These are phyloP conservation scores for Potamilus streckersoni DNA, from an alignment of 1,140 invertebrate genomes.

Conservation along the genomic window DNA sequence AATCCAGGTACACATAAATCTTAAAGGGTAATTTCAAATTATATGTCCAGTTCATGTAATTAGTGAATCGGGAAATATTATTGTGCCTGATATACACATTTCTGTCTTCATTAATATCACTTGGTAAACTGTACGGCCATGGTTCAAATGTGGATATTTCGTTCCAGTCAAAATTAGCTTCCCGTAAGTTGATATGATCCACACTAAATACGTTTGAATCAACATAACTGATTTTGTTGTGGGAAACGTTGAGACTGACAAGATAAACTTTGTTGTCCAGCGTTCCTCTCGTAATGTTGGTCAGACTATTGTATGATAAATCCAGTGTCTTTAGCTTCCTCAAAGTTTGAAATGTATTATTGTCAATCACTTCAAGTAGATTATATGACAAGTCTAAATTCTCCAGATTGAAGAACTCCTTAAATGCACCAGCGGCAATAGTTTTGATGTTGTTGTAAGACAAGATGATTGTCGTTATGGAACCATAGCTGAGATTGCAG, in stretches of 20 bases:
- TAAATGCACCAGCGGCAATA: too few species aligned
- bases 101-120: not conserved
- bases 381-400: too few species aligned
- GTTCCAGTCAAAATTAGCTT: not conserved
- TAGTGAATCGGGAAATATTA: constrained; percentile 35
- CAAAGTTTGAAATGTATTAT: too few species aligned
- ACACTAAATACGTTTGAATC: not conserved
- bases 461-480: too few species aligned
- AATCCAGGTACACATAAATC: not conserved
- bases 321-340: too few species aligned
- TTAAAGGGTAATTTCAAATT: not conserved
- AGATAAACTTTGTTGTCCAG: not conserved
- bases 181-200: not conserved
- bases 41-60: constrained; percentile 39
- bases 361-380: too few species aligned
- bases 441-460: too few species aligned
- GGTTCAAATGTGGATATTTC: not conserved
- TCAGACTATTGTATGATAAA: too few species aligned
- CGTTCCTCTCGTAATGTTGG: not conserved
- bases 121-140: not conserved
- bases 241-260: constrained; percentile 16
- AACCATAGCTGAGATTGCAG: too few species aligned
- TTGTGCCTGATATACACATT: constrained; percentile 3
- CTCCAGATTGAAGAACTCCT: too few species aligned
- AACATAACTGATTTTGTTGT: not conserved